Conservation (phyloP, 2,797 vertebrate genomes). For the Sebastes oblongus region DNA sequence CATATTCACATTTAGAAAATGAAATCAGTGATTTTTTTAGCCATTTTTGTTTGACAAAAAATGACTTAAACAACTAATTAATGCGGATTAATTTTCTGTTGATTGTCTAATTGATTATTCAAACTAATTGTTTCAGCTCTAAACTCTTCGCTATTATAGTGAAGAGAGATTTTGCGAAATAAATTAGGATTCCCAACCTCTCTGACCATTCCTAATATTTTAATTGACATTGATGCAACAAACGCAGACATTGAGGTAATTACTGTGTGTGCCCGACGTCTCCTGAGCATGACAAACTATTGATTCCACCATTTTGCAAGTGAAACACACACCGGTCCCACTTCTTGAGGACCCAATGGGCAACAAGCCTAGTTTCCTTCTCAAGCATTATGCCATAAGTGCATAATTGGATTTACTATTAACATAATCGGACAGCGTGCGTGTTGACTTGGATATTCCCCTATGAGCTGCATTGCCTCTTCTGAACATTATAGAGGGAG, state of each 20-base stretch:
- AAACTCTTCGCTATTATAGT: not conserved
- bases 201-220: constrained; percentile 16
- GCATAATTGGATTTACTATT: constrained; percentile 85
- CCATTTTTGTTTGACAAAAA: not conserved
- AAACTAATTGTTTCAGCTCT: not conserved
- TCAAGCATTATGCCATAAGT: constrained; percentile 76
- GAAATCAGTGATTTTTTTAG: not conserved
- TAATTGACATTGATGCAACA: constrained; percentile 42
- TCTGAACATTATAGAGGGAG: constrained; percentile 67
- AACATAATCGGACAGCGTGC: constrained; percentile 82
- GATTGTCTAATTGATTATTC: not conserved
- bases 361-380: constrained; percentile 75
- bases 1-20: not conserved
- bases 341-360: constrained; percentile 73
- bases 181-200: constrained; percentile 2
- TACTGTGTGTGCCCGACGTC: constrained; percentile 10
- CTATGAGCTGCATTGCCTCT: constrained; percentile 64
- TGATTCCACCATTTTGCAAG: constrained; percentile 56
- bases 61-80: not conserved
- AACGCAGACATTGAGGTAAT: constrained; percentile 35
- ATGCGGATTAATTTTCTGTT: not conserved
- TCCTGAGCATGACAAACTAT: constrained; percentile 34
- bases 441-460: constrained; percentile 79
- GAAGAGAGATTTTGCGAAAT: not conserved
- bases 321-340: constrained; percentile 54